Conservation (phyloP, 35 echinoderm and acorn worm species). For the Acanthaster planci region DNA sequence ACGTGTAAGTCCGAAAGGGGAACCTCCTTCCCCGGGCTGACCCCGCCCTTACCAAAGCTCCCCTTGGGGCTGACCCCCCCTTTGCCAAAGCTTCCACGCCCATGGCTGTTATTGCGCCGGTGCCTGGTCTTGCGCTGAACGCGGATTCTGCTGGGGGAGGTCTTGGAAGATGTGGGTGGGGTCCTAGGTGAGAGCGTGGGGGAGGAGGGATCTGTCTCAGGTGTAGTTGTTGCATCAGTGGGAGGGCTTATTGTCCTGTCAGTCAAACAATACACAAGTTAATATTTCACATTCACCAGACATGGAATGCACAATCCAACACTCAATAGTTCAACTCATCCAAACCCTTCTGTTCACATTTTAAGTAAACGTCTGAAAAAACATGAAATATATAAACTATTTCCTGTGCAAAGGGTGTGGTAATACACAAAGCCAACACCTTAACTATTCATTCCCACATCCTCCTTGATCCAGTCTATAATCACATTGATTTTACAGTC, state of each 20-base stretch:
- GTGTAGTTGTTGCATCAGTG: conserved; percentile 60
- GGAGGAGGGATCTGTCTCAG: conserved; percentile 59
- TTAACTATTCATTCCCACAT: background rate
- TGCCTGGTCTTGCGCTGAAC: conserved; percentile 71
- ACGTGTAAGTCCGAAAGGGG: conserved; percentile 27
- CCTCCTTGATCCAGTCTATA: background rate
- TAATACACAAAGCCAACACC: no score
- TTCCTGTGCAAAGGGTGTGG: no score
- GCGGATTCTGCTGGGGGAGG: conserved; percentile 56
- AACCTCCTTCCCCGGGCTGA: conserved; percentile 28
- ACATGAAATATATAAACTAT: no score
- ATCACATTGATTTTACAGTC: background rate
- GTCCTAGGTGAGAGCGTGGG: conserved; percentile 39
- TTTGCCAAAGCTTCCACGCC: conserved; percentile 58
- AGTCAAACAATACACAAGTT: conserved; percentile 20
- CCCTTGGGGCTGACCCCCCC: conserved; percentile 21
- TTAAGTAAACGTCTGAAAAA: no score
- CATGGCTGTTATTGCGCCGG: conserved; percentile 79
- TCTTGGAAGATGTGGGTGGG: conserved; percentile 58
- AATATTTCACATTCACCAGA: background rate
- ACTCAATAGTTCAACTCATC: no score
- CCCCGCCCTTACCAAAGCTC: conserved; percentile 43
- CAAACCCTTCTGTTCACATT: no score
- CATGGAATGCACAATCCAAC: background rate
- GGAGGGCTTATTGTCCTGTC: conserved; percentile 80